These are phyloP conservation scores for Strix uralensis DNA, from an alignment of 2,113 vertebrate species.

Conservation along the genomic window DNA sequence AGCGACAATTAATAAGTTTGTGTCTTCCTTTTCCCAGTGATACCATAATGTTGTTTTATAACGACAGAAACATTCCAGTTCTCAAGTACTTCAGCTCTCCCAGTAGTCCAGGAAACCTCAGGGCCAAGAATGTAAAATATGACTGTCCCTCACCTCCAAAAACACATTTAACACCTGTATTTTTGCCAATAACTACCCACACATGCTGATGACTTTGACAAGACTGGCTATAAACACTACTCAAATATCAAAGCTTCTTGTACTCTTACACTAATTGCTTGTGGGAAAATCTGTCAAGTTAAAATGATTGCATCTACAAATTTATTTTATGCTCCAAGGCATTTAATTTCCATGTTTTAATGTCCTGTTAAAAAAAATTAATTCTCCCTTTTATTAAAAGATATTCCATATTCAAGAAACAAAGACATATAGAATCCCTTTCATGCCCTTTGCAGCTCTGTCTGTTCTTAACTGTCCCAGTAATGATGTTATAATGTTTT, in stretches of 20 bases:
- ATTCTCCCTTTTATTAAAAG: background rate
- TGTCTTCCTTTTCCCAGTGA: background rate
- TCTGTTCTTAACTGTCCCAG: background rate
- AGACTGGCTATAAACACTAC: background rate
- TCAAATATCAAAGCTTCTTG: background rate
- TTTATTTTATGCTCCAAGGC: background rate
- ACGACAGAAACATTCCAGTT: background rate
- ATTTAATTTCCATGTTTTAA: background rate
- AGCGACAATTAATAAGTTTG: background rate
- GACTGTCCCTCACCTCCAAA: background rate
- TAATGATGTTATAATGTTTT: background rate
- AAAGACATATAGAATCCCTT: background rate
- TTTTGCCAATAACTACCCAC: background rate
- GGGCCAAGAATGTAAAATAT: background rate
- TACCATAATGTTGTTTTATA: background rate
- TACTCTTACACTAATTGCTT: background rate
- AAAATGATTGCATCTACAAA: background rate
- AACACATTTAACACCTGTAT: background rate
- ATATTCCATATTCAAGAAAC: background rate
- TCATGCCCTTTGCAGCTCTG: background rate
- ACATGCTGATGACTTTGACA: background rate
- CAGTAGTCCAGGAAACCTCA: background rate
- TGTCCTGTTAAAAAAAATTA: background rate
- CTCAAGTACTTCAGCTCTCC: background rate
- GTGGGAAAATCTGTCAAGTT: background rate